These are phyloP conservation scores for Etheostoma cragini DNA, from an alignment of 2,113 vertebrate species.

Conservation along the genomic window DNA sequence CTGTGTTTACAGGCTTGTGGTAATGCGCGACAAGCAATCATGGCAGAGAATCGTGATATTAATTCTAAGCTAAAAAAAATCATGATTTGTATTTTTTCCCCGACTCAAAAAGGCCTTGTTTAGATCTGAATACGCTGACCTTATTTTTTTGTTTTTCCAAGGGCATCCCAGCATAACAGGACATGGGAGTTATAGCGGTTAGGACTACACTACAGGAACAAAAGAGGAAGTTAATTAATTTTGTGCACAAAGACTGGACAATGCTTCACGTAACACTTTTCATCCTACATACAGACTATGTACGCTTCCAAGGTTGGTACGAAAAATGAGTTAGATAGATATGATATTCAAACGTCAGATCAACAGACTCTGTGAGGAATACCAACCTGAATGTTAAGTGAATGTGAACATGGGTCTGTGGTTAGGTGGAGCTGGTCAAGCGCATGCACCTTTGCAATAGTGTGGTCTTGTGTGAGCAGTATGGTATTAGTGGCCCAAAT, in stretches of 20 bases:
- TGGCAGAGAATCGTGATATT: too few species aligned
- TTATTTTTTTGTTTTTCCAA: background rate
- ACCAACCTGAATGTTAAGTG: background rate
- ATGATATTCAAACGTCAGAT: background rate
- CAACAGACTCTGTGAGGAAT: background rate
- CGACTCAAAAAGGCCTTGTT: too few species aligned
- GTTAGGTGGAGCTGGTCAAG: background rate
- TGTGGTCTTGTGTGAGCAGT: slow-evolving; percentile 3
- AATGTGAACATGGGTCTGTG: background rate
- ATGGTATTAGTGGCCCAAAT: background rate
- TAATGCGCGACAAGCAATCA: too few species aligned
- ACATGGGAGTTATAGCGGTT: background rate
- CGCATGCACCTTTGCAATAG: background rate
- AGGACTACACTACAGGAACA: background rate
- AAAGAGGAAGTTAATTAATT: background rate
- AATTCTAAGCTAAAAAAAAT: too few species aligned
- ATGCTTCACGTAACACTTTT: background rate
- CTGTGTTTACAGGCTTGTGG: too few species aligned
- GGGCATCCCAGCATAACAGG: too few species aligned
- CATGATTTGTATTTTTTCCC: too few species aligned
- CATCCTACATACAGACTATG: slow-evolving; percentile 3
- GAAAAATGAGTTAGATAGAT: background rate
- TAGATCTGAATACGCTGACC: background rate
- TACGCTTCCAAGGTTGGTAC: background rate
- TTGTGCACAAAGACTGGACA: background rate